Base-by-base conservation (phyloP, 2,113 vertebrate species). In the Varanus salvator region DNA sequence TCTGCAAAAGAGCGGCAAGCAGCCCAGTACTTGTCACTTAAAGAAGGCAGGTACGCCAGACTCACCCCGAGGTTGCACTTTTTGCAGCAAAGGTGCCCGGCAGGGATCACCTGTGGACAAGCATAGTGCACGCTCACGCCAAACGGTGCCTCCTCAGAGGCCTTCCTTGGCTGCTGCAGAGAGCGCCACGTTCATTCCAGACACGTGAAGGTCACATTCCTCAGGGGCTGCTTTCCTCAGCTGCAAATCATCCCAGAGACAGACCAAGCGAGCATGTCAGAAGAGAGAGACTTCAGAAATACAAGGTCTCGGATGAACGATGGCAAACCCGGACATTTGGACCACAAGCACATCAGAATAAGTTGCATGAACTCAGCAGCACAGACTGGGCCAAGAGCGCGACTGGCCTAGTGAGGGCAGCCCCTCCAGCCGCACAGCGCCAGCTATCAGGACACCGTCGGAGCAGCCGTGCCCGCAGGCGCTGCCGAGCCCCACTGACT, bases 1-100 rank as follows among this genome's bases (percentile, higher is more conserved):
- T 11, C 60, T 64, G 19, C 19, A 12, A 23, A 48, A 69, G 38
- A 29, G 25, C 6, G 48, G 23, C 11, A 17, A 15, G 25, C 1
- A 12, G 31, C n/a, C 44, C 29, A 52, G 12, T 2, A 19, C 0
- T 64, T 52, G 1, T 68, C 12, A 11, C 15, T 48, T 57, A 34
- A n/a, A n/a, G n/a, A n/a, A 0, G 4, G 15, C 3, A 0, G 0
- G 7, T 2, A 8, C 3, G n/a, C 6, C 0, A 0, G 80, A 50
- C 95, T 94, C 85, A 96, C 95, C 94, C 48, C 84, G 89, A 95
- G 84, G 54, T 72, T 8, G 85, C 60, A 54, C 81, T 27, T 27
- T 83, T 85, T 69, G 29, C 75, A 3, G 1, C 27, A 71, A 74
- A 87, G 74, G 80, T 0, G 38, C 17, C 44, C 7, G 29, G 77